A percentile compares a stretch with the other conserved stretches of the same genome.
Conservation (phyloP, 2,797 vertebrate species). For the Bufotes viridis region DNA sequence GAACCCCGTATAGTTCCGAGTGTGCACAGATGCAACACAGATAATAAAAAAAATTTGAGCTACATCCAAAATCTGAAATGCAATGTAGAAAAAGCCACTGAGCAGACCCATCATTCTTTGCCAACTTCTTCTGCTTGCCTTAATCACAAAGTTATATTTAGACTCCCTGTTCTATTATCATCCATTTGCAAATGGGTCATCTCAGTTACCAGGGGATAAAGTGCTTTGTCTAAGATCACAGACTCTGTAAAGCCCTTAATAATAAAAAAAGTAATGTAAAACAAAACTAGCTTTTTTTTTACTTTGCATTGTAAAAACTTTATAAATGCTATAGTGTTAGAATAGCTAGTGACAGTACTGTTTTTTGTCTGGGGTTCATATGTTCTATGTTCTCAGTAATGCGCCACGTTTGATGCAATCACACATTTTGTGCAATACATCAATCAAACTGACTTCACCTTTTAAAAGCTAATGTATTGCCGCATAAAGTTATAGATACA, state of each 20-base stretch:
- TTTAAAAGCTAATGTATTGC: neutral
- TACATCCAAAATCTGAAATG: neutral
- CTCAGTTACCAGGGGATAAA: conserved; percentile 43
- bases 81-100: neutral
- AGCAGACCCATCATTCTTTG: conserved; percentile 21
- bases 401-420: neutral
- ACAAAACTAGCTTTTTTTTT: neutral
- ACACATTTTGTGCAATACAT: conserved; percentile 18
- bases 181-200: conserved; percentile 51
- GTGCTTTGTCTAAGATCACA: conserved; percentile 30
- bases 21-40: neutral
- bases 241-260: conserved; percentile 16
- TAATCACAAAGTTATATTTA: conserved; percentile 51
- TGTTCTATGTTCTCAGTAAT: conserved; percentile 8
- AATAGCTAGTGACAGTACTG: neutral
- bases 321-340: neutral
- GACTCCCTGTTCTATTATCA: conserved; percentile 37
- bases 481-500: neutral
- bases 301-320: neutral
- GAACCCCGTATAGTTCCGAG: neutral
- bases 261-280: conserved; percentile 18
- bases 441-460: conserved; percentile 9
- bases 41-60: neutral
- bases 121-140: conserved; percentile 26
- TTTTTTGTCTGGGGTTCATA: neutral